Base-by-base conservation (phyloP, 2,797 vertebrate genomes). In the Ispidina picta region DNA sequence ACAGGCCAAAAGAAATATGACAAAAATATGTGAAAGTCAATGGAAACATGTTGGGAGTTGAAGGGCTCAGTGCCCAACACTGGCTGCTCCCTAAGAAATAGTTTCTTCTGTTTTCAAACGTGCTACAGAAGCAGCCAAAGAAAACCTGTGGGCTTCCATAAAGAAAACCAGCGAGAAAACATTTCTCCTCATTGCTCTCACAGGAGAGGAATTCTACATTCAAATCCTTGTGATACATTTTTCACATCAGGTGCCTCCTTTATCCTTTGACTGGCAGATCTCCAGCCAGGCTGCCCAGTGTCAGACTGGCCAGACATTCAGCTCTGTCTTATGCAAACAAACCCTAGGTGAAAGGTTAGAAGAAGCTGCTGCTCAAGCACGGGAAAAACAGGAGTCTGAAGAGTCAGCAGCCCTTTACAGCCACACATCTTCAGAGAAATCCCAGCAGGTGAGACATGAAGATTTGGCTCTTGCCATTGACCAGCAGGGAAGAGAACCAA, bases 21-120 rank as follows among this genome's bases (percentile, higher is more conserved):
- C 76, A 70, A 66, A 92, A 93, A 80, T 77, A 92, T 52, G 85
- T 83, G 72, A 68, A 90, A 80, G 75, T 90, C 84, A 92, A 92
- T 90, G 87, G 89, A 93, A 92, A 93, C 2, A 1, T 4, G 1
- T 10, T 37, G 56, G 51, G 77, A 81, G 60, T 28, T 76, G 78
- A 62, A 72, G 35, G 74, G 81, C 52, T 54, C 6, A 0, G 31
- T 68, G 78, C 78, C 74, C 74, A 68, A 65, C 48, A 21, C 9
- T 46, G 60, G 56, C 81, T 82, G 28, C n/a, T 92, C 74, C 68
- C n/a, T 82, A 48, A 92, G 48, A 93, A 93, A 94, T 23, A 21
- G 29, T 41, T 89, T 63, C 29, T 87, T 78, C 79, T 89, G 37
- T 89, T 92, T 92, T 90, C 51, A 78, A 78, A 89, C 0, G 11